Evolutionary conservation across 2,888 invertebrate genomes (phyloP).

Genomic region (Strigamia crassipes): DNA sequence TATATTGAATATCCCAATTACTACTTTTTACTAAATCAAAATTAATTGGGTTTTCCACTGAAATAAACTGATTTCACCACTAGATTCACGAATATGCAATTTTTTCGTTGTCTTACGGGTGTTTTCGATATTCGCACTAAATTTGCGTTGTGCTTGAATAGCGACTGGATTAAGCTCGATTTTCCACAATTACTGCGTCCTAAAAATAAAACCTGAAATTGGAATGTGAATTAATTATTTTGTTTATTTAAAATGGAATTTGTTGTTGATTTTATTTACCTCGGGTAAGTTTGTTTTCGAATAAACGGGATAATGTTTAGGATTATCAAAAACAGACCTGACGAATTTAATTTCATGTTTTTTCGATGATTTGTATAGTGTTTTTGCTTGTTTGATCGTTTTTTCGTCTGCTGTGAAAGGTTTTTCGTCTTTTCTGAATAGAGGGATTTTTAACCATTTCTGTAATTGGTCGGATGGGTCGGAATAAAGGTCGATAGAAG

Average conservation of each 20-base stretch:
- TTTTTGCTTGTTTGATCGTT: neutral
- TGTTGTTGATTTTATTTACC: neutral
- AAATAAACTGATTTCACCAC: too few species aligned
- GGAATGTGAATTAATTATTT: neutral
- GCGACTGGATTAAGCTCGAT: constrained; percentile 56
- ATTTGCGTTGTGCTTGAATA: constrained; percentile 53
- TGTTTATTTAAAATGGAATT: neutral
- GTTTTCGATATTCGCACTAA: constrained; percentile 54
- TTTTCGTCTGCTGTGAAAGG: neutral
- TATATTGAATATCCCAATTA: too few species aligned
- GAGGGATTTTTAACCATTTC: neutral
- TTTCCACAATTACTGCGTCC: constrained; percentile 59
- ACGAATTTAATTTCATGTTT: neutral
- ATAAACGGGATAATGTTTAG: neutral
- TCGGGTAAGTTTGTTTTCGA: neutral
- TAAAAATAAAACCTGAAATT: constrained; percentile 56
- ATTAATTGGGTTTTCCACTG: too few species aligned
- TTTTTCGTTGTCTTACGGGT: constrained; percentile 57
- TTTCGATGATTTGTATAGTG: neutral
- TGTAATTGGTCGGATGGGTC: neutral
- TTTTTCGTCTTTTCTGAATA: neutral
- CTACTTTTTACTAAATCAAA: too few species aligned
- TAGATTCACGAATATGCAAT: too few species aligned
- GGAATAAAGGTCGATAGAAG: neutral
- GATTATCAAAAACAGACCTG: neutral